Evolutionary conservation across 2,797 vertebrate species (phyloP), one percentile per base, ranked within the genome.

Genomic region (Cheirogaleus major): DNA sequence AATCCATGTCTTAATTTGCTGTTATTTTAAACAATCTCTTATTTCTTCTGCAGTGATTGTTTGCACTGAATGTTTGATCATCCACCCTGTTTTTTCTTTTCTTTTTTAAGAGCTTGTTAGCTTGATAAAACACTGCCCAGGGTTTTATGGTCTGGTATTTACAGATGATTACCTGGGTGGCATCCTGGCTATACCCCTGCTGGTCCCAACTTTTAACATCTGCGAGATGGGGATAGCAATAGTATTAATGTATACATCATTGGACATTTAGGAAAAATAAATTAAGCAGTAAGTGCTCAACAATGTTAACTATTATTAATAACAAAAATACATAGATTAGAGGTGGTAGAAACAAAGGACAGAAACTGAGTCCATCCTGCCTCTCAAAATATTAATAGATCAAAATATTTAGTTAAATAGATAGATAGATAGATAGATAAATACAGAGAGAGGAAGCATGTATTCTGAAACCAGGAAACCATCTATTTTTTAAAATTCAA

Each of bases 261-360:
- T 72, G 3, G 35, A 35, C 1, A 76, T 96, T 92, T 83, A 79
- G 18, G 80, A 92, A 14, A 27, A 76, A 72, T 84, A 70, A 70
- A 57, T 85, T 83, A 92, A 93, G 15, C 6, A 59, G 7, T 17
- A 72, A 41, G 0, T 72, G 2, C 9, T 95, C 50, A 67, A 38
- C 20, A 69, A 35, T 45, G 1, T 43, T 85, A 85, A 50, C 1
- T 81, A 25, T 80, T 78, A 59, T 30, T 48, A 95, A 61, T 23
- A 94, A 57, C 23, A 94, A 81, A 94, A 95, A 88, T 30, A 78
- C 25, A 50, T 25, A 41, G 22, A 86, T 38, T 45, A 93, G 23
- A 76, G 89, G 57, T n/a, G 27, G 5, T 50, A 81, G 70, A 89
- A 80, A 69, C 9, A 85, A 92, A 91, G 3, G 35, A 79, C 23